These are phyloP conservation scores for Coelinius sp. DNA, from an alignment of 2,888 invertebrate species.

Conservation along the genomic window DNA sequence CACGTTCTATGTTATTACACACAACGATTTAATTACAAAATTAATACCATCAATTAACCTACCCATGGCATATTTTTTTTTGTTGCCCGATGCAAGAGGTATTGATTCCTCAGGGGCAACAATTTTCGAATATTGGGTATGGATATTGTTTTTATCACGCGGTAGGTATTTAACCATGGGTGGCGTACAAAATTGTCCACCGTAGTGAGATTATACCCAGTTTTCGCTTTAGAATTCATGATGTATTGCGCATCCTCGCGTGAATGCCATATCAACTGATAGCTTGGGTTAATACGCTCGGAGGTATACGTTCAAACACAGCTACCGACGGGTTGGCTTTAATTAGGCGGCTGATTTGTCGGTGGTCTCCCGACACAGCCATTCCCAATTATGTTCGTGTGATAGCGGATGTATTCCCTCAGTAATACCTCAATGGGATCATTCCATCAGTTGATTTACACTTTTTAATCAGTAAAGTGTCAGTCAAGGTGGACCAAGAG, in stretches of 20 bases:
- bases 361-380: slow-evolving; percentile 18
- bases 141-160: background rate
- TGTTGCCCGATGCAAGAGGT: slow-evolving; percentile 15
- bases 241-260: background rate
- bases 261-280: slow-evolving; percentile 20
- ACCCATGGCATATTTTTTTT: slow-evolving; percentile 21
- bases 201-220: background rate
- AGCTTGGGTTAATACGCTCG: slow-evolving; percentile 13
- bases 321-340: slow-evolving; percentile 22
- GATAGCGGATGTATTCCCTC: background rate
- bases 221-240: slow-evolving; percentile 1
- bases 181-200: background rate
- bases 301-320: background rate
- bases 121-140: slow-evolving; percentile 1
- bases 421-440: slow-evolving; percentile 8
- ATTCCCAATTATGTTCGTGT: slow-evolving; percentile 12
- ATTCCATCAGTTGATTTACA: slow-evolving; percentile 15
- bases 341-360: slow-evolving; percentile 39
- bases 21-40: slow-evolving; percentile 70
- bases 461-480: slow-evolving; percentile 6
- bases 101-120: background rate
- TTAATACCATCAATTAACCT: slow-evolving; percentile 64
- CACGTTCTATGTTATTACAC: slow-evolving; percentile 65
- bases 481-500: background rate
- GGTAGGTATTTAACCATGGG: background rate